These are phyloP conservation scores for Odontomyia ornata DNA, from an alignment of 2,888 invertebrate species.

Conservation along the genomic window DNA sequence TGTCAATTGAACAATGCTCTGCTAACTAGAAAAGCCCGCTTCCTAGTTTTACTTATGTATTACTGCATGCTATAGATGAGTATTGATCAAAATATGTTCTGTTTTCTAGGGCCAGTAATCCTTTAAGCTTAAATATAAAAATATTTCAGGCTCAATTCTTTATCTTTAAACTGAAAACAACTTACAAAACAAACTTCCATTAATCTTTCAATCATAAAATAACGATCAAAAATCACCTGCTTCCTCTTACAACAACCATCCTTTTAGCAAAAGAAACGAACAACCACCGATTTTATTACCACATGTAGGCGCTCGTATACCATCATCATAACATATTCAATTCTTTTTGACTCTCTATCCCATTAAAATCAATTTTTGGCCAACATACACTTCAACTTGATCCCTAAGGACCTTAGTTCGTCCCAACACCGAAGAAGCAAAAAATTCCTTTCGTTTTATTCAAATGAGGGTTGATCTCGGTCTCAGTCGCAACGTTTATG, in stretches of 20 bases:
- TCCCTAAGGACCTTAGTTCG: constrained; percentile 31
- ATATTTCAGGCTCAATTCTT: too few relatives aligned
- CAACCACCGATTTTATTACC: neutral
- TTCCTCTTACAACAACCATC: neutral
- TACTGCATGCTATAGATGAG: too few relatives aligned
- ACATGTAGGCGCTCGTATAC: neutral
- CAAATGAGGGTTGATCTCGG: constrained; percentile 30
- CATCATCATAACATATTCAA: neutral
- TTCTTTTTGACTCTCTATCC: neutral
- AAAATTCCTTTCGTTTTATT: constrained; percentile 36
- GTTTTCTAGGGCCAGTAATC: too few relatives aligned
- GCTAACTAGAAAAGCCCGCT: too few relatives aligned
- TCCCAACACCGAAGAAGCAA: constrained; percentile 17
- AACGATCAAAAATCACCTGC: constrained; percentile 23
- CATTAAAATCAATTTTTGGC: constrained; percentile 38
- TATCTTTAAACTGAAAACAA: too few relatives aligned
- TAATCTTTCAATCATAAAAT: constrained; percentile 24
- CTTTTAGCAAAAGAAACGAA: constrained; percentile 2
- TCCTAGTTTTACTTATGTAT: too few relatives aligned
- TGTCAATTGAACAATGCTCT: too few relatives aligned
- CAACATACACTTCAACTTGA: neutral
- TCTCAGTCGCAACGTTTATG: too few relatives aligned
- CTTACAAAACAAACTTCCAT: constrained; percentile 1
- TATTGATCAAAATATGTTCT: too few relatives aligned
- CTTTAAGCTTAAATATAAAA: too few relatives aligned